Evolutionary conservation across 2,797 vertebrate genomes (phyloP), one percentile per base, ranked within the genome.

Genomic region (Fistularia tabacaria): DNA sequence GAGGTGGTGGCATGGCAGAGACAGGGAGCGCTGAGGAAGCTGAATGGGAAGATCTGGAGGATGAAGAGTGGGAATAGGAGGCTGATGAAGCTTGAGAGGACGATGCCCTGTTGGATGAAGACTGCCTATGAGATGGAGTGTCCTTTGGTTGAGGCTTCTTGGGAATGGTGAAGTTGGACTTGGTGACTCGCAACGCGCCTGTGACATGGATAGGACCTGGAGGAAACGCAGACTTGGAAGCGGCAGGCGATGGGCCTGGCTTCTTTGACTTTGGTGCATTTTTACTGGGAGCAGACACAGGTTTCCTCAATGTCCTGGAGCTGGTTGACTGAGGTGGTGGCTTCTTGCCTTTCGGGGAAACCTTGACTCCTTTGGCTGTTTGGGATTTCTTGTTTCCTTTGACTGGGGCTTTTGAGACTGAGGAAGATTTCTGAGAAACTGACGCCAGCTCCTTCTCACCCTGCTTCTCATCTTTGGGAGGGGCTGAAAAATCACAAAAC

Each of bases 81-180:
- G 71, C 11, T 0, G 83, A 66, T 1, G 90, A 84, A 9, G 14
- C 50, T 6, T 68, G 44, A 44, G 81, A 70, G 9, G 86, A 51
- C 3, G 83, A 37, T 41, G 82, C 77, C 67, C 89, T 87, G 40
- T 86, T 57, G 36, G 92, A 82, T 1, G 83, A 44, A 36, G 76
- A 55, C 43, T 50, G 74, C 38, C 61, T 80, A 11, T 62, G 69
- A 41, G 79, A 62, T 3, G 51, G 14, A 37, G 69, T 6, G 0
- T 90, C 90, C 45, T 85, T 90, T 14, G 67, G 80, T 41, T 88
- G 92, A 11, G 48, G 81, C 56, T 93, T 93, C 82, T 93, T 93
- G 1, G 92, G 92, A 63, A 93, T 93, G 38, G 91, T 92, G 46
- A 91, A 93, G 74, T 77, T 91, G 14, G 88, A 90, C 75, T 93